Evolutionary conservation across 2,888 invertebrate species (phyloP).

Genomic region (Lysandra bellargus): DNA sequence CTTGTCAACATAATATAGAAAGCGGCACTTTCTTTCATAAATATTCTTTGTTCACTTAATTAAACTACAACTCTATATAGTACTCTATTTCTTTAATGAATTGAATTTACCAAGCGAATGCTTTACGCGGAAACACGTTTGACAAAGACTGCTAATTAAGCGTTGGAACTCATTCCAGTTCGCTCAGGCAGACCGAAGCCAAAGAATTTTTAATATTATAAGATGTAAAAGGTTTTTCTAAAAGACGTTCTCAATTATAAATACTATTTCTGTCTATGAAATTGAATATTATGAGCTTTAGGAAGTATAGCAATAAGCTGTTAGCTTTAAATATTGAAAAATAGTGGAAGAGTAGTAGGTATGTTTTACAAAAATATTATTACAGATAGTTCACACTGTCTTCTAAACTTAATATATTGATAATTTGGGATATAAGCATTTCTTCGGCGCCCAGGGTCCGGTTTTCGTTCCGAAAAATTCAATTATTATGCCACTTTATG

Average conservation of each 20-base stretch:
- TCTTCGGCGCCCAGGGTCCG: no score
- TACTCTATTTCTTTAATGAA: background rate
- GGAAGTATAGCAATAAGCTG: background rate
- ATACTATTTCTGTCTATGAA: background rate
- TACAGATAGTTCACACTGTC: background rate
- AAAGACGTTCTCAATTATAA: background rate
- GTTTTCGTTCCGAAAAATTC: no score
- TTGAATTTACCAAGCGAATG: background rate
- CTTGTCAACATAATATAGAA: background rate
- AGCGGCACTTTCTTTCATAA: no score
- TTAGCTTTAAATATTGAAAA: background rate
- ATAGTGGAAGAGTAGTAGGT: background rate
- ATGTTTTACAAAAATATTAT: no score
- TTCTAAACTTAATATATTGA: background rate
- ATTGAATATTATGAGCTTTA: background rate
- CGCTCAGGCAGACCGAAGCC: background rate
- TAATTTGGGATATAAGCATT: background rate
- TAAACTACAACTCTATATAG: background rate
- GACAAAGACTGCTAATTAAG: slow-evolving; percentile 7
- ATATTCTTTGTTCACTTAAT: background rate
- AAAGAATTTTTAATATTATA: slow-evolving; percentile 2
- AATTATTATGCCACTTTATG: no score
- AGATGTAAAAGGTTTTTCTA: background rate
- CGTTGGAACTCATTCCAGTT: background rate
- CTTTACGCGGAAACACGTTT: background rate